Evolutionary conservation across 1,140 invertebrate genomes (phyloP).

Genomic region (Polyergus mexicanus): DNA sequence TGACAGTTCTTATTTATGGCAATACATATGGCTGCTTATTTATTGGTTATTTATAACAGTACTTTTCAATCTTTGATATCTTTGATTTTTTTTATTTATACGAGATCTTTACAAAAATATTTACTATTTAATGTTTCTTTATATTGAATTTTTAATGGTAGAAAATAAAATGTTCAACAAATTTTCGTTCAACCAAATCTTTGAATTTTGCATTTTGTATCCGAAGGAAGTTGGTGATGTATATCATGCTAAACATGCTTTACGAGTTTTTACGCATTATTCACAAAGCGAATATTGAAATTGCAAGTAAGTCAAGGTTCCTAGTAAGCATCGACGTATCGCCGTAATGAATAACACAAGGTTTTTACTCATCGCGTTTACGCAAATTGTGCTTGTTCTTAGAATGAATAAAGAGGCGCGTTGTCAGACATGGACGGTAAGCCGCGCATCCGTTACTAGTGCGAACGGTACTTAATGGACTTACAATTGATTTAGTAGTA

Average conservation of each 20-base stretch:
- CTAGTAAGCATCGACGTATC: too few species aligned
- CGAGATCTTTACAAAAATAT: neutral
- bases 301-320: slow-evolving; percentile 68
- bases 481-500: slow-evolving; percentile 42
- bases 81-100: too few species aligned
- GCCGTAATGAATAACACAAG: slow-evolving; percentile 24
- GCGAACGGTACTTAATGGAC: slow-evolving; percentile 51
- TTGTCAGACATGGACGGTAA: slow-evolving; percentile 6
- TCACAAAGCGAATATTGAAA: slow-evolving; percentile 67
- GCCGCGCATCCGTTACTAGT: slow-evolving; percentile 33
- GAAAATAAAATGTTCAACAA: slow-evolving; percentile 7
- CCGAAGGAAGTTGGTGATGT: slow-evolving; percentile 4
- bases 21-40: slow-evolving; percentile 56
- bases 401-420: slow-evolving; percentile 4
- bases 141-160: neutral
- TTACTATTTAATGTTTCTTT: neutral
- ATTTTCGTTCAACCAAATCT: neutral
- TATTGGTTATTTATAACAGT: slow-evolving; percentile 77
- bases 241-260: slow-evolving; percentile 16
- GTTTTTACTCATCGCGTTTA: slow-evolving; percentile 67
- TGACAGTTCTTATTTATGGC: slow-evolving; percentile 46
- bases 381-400: slow-evolving; percentile 48
- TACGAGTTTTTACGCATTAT: slow-evolving; percentile 43
- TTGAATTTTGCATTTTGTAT: neutral
- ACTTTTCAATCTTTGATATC: slow-evolving; percentile 62